Evolutionary conservation across 2,888 invertebrate species (phyloP).

Genomic region (Caenorhabditis zanzibari): DNA sequence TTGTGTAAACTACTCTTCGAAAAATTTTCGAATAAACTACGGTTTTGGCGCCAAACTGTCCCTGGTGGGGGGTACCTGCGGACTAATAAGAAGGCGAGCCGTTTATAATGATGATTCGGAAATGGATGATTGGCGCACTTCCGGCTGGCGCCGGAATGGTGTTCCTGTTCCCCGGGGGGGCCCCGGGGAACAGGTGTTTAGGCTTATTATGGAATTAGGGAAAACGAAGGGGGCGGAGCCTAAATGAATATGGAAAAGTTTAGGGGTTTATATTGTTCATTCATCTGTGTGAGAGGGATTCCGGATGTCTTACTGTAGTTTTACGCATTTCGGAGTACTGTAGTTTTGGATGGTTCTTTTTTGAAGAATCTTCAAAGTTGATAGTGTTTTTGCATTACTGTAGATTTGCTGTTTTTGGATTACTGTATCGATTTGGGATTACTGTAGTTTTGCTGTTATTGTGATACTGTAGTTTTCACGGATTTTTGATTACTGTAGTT

Average conservation of each 20-base stretch:
- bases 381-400: no score
- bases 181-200: not conserved
- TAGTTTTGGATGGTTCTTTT: no score
- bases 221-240: not conserved
- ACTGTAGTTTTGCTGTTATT: no score
- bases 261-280: not conserved
- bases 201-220: not conserved
- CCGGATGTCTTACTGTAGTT: no score
- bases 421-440: no score
- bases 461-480: no score
- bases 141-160: slow-evolving; percentile 39
- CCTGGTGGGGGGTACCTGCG: not conserved
- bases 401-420: no score
- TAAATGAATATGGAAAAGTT: not conserved
- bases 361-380: no score
- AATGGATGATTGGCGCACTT: slow-evolving; percentile 8
- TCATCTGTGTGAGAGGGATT: no score
- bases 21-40: not conserved
- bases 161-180: not conserved
- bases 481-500: no score
- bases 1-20: no score
- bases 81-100: not conserved
- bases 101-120: slow-evolving; percentile 37
- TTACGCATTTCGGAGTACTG: no score
- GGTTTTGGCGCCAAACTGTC: slow-evolving; percentile 15